Conservation (phyloP, 2,797 vertebrate genomes). For the Apogon hyalosoma region DNA sequence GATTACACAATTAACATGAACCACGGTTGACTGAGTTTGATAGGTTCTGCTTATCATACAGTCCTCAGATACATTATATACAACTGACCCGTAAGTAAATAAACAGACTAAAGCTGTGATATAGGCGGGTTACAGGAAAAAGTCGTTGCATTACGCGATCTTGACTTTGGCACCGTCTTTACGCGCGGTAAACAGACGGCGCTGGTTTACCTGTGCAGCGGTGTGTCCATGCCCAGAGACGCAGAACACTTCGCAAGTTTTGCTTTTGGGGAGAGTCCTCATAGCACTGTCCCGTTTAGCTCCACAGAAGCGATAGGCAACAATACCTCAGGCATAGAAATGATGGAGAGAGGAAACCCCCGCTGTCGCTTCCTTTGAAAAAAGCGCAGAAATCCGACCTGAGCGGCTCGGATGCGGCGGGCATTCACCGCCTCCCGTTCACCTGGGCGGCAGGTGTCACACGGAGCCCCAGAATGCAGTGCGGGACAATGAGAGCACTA, state of each 20-base stretch:
- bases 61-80: neutral
- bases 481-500: conserved; percentile 86
- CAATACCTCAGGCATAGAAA: conserved; percentile 78
- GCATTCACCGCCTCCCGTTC: conserved; percentile 78
- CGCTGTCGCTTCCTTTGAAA: conserved; percentile 63
- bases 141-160: neutral
- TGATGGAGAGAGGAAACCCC: conserved; percentile 71
- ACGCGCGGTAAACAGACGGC: conserved; percentile 9
- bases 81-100: neutral
- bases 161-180: conserved; percentile 4
- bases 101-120: neutral
- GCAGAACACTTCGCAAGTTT: conserved; percentile 86
- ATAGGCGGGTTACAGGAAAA: neutral
- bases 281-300: conserved; percentile 83
- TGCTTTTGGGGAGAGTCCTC: conserved; percentile 84
- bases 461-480: conserved; percentile 85
- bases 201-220: conserved; percentile 81
- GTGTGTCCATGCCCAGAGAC: conserved; percentile 78
- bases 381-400: conserved; percentile 80
- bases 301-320: conserved; percentile 78
- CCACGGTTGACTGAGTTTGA: conserved; percentile 10
- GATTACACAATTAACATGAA: conserved; percentile 50
- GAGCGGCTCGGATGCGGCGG: conserved; percentile 74
- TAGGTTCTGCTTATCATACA: conserved; percentile 3
- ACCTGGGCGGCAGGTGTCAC: conserved; percentile 84